These are phyloP conservation scores for Camarhynchus parvulus DNA, from an alignment of 2,113 vertebrate species.

Conservation along the genomic window DNA sequence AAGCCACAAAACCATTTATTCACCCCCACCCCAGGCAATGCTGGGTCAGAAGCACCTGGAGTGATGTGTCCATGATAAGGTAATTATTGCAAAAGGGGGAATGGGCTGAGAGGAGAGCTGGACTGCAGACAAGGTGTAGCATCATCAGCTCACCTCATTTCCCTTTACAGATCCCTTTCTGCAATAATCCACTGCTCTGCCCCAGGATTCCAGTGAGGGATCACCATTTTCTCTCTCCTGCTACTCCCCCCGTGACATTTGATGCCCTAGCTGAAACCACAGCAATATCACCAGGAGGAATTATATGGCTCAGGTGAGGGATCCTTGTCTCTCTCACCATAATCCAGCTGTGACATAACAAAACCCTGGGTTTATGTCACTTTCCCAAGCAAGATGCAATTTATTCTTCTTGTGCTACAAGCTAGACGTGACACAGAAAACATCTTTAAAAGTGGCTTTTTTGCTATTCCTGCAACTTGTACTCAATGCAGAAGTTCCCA, in stretches of 20 bases:
- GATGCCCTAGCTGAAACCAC: background rate
- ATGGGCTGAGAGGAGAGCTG: background rate
- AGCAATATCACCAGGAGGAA: background rate
- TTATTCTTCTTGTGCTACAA: background rate
- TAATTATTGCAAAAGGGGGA: background rate
- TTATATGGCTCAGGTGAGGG: background rate
- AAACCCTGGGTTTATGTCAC: background rate
- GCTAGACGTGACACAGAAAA: background rate
- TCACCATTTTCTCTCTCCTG: background rate
- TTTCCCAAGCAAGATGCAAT: background rate
- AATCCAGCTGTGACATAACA: background rate
- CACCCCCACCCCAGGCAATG: background rate
- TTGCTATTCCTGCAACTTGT: background rate
- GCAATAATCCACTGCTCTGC: background rate
- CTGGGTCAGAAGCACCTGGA: background rate
- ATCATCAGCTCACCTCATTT: fast-evolving
- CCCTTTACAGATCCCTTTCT: background rate
- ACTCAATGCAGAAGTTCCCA: background rate
- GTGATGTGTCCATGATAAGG: background rate
- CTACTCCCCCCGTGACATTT: background rate
- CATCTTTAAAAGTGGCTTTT: background rate
- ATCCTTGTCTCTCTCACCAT: background rate
- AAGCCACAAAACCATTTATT: background rate
- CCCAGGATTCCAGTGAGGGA: too few species aligned
- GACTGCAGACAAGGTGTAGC: background rate